Conservation (phyloP, 1,140 invertebrate genomes). For the Drepana arcuata region DNA sequence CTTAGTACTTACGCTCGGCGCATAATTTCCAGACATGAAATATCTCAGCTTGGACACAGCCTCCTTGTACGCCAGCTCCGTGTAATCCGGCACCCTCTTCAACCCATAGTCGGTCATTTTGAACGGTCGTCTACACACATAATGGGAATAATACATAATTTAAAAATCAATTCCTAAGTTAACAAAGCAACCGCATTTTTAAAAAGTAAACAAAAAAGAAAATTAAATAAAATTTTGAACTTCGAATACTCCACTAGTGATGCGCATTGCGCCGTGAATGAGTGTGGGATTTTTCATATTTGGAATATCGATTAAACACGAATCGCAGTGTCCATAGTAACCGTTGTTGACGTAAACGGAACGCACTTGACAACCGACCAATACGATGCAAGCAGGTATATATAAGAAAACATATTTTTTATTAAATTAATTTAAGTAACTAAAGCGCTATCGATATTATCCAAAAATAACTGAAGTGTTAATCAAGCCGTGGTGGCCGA, state of each 20-base stretch:
- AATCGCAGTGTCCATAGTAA: conserved; percentile 31
- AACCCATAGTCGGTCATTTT: conserved; percentile 66
- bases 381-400: no score
- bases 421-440: no score
- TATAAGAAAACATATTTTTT: no score
- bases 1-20: conserved; percentile 71
- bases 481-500: no score
- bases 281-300: conserved; percentile 15
- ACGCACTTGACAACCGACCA: no score
- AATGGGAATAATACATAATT: conserved; percentile 38
- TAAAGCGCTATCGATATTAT: no score
- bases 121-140: conserved; percentile 39
- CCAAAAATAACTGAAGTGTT: no score
- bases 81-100: conserved; percentile 81
- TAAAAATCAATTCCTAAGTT: conserved; percentile 7
- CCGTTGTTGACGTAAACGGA: conserved; percentile 37
- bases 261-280: conserved; percentile 35
- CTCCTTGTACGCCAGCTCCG: conserved; percentile 85
- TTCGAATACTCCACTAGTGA: conserved; percentile 21
- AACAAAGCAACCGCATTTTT: conserved; percentile 18
- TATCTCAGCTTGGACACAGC: conserved; percentile 84
- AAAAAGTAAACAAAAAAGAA: conserved; percentile 18
- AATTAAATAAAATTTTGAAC: conserved; percentile 24
- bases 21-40: conserved; percentile 82
- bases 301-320: conserved; percentile 48